A percentile compares a stretch with the other conserved stretches of the same genome.
Evolutionary conservation across 2,113 vertebrate species (phyloP).

Genomic region (Rhinolophus ferrumequinum): DNA sequence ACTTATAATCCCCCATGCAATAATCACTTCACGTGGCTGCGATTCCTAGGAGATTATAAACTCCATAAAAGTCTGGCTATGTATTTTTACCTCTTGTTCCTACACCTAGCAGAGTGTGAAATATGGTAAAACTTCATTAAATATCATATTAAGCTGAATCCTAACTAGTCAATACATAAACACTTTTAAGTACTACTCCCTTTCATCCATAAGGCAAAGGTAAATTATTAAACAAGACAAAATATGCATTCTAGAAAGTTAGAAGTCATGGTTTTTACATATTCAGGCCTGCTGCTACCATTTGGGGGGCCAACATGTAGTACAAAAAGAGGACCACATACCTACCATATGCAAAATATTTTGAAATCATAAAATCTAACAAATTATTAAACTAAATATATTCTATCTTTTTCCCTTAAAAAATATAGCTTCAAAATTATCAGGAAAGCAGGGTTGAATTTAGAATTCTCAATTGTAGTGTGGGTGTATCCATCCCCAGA

Average conservation of each 20-base stretch:
- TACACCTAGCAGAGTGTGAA: not conserved
- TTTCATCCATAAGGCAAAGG: not conserved
- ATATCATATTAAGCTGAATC: not conserved
- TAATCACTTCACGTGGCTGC: not conserved
- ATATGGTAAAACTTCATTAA: not conserved
- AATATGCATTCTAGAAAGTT: conserved; percentile 1
- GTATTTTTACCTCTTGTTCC: not conserved
- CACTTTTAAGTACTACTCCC: not conserved
- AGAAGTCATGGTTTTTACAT: not conserved
- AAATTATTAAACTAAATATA: conserved; percentile 1
- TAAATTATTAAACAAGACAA: conserved; percentile 18
- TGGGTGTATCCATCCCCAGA: not conserved
- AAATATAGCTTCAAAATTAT: not conserved
- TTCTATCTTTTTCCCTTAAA: not conserved
- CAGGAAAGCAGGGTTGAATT: not conserved
- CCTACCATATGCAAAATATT: not conserved
- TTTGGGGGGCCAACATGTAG: not conserved
- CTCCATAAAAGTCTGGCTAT: not conserved
- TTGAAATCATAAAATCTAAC: not conserved
- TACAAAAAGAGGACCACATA: not conserved
- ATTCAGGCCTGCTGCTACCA: not conserved
- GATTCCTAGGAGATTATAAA: not conserved
- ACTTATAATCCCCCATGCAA: not conserved
- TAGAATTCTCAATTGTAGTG: not conserved
- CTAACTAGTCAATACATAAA: not conserved